Evolutionary conservation across 1,140 invertebrate genomes (phyloP), one percentile per base, ranked within the genome.

Genomic region (Drosophila prosaltans): DNA sequence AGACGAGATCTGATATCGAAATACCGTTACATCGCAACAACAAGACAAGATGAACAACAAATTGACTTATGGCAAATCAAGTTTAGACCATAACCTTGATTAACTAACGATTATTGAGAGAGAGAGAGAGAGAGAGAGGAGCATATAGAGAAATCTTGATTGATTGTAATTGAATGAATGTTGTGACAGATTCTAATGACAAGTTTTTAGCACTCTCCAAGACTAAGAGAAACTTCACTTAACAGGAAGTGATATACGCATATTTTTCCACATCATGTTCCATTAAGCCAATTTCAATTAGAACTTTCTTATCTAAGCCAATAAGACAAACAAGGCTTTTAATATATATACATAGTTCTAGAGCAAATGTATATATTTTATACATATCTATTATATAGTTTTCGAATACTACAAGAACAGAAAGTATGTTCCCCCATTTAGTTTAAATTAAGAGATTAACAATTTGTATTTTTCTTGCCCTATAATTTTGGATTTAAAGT

Each of bases 91-190:
- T 80, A 80, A 77, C 66, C 65, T 68, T 64, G 65, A 59, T 58
- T 10, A 72, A 40, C 69, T 80, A 73, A 81, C 76, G 65, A 76
- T 69, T 60, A 69, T 51, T 51, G 21, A 21, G 43, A 45, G 41
- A 54, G 16, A 16, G 16, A 16, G 16, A 16, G 16, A 16, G 16
- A 16, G 16, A 16, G 16, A 16, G 16, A 16, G 16, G 16, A 39
- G 40, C 16, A 21, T 21, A 54, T 28, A 69, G 65, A 74, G 64
- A 80, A 80, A 72, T 77, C 63, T 39, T 76, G 79, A 81, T 81
- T 81, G 79, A 81, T 81, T 81, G 48, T 81, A 81, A 81, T 81
- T 74, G 60, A 58, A 75, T 72, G 45, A 48, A 62, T 36, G 32
- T 43, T 41, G 41, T 54, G 64, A 45, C 65, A 55, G 51, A 81